Evolutionary conservation across 2,113 vertebrate species (phyloP), one percentile per base, ranked within the genome.

Genomic region (Hyaena hyaena): DNA sequence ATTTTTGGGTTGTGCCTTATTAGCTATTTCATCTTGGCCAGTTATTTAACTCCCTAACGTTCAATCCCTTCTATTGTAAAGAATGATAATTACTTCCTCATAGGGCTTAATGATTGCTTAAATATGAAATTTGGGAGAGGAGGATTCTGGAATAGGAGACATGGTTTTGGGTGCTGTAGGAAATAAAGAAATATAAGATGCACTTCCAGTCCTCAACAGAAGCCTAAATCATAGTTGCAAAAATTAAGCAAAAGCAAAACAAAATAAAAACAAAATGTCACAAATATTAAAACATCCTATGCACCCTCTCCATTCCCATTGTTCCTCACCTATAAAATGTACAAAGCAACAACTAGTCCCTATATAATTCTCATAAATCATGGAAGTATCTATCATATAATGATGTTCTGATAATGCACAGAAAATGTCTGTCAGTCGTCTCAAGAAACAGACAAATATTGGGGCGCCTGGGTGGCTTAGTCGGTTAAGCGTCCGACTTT

Each of bases 181-280:
- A 95, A 61, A 82, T 77, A 82, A 86, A 12, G 53, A 45, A 53
- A 71, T 12, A 33, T 28, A 77, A 58, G 48, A 88, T n/a, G 24
- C 9, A 93, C 28, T 58, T 58, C 19, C 3, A 93, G n/a, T 9
- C 28, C 48, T 95, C 39, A 50, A 4, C 5, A 88, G 35, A 96
- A 91, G 15, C 43, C 48, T 10, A 28, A 93, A 73, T 48, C 10
- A 2, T 39, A 77, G 45, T 45, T 86, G 31, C 21, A 73, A 71
- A 73, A 73, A 89, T 77, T n/a, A 95, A 95, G 28, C 63, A 87
- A 76, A 82, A 90, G 19, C 15, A 76, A 92, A 87, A 35, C 31
- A 73, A 58, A 55, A 55, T 15, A 55, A 63, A 86, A 33, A 97
- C 12, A 31, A 61, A 92, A 85, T 45, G 10, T 2, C 26, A 77